These are phyloP conservation scores for Campylomormyrus tamandua DNA, from an alignment of 2,113 vertebrate genomes.

Conservation along the genomic window DNA sequence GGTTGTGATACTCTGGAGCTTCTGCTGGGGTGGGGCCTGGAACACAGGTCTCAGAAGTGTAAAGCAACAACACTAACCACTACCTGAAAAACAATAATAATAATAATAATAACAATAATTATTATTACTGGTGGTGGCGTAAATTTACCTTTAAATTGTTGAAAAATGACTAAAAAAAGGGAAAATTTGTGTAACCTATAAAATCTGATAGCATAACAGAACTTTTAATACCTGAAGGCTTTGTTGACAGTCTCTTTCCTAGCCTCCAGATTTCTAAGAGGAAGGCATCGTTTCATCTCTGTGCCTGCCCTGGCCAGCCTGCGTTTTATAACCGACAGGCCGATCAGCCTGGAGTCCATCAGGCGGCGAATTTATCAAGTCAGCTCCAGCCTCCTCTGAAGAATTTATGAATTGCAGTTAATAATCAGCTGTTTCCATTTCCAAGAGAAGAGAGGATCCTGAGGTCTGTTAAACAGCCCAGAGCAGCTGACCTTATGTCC, in stretches of 20 bases:
- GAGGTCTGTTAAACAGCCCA: conserved; percentile 78
- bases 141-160: neutral
- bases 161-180: neutral
- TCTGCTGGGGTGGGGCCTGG: neutral
- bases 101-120: neutral
- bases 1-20: neutral
- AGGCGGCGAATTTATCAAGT: conserved; percentile 67
- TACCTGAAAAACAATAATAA: neutral
- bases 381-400: conserved; percentile 68
- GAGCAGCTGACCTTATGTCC: conserved; percentile 73
- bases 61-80: neutral
- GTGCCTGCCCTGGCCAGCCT: conserved; percentile 13
- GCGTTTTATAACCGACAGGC: conserved; percentile 27
- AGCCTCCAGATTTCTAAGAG: neutral
- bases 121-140: neutral
- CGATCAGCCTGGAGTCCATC: conserved; percentile 49
- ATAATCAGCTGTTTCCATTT: conserved; percentile 79
- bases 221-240: neutral
- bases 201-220: neutral
- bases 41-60: neutral
- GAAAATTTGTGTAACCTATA: neutral
- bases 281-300: conserved; percentile 34
- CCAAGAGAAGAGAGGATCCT: conserved; percentile 72
- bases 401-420: conserved; percentile 81
- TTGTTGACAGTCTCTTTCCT: neutral